These are phyloP conservation scores for Tylochromis polylepis DNA, from an alignment of 2,113 vertebrate genomes.

Conservation along the genomic window DNA sequence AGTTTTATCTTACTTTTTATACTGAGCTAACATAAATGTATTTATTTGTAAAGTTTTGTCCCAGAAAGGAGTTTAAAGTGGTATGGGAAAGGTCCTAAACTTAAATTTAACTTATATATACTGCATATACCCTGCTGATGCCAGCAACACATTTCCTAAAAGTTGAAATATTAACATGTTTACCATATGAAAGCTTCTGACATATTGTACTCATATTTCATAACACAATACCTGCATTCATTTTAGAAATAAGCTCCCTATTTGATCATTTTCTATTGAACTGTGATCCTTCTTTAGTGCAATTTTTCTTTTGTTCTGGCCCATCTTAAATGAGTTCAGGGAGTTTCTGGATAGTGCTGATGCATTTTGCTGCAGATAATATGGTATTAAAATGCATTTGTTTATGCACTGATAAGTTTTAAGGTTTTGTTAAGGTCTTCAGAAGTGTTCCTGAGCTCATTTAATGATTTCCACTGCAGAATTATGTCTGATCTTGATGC, in stretches of 20 bases:
- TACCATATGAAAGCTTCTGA: neutral
- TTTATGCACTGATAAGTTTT: neutral
- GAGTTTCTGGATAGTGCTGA: neutral
- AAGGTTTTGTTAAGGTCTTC: neutral
- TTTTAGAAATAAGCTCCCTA: neutral
- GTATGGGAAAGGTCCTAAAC: neutral
- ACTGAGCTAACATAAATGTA: neutral
- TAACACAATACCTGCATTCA: neutral
- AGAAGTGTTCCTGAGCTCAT: neutral
- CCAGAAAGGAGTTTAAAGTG: neutral
- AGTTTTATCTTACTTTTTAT: neutral
- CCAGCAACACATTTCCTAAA: neutral
- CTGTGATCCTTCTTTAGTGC: neutral
- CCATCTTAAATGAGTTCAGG: neutral
- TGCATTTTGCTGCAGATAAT: neutral
- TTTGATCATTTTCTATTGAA: neutral
- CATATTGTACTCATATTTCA: neutral
- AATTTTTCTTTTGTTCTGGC: neutral
- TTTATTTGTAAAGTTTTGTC: neutral
- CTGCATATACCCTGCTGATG: neutral
- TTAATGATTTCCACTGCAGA: neutral
- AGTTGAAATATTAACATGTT: neutral
- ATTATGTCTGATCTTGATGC: neutral
- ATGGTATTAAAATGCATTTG: neutral
- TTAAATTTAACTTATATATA: neutral